These are phyloP conservation scores for Sarcoramphus papa DNA, from an alignment of 2,797 vertebrate genomes.

Conservation along the genomic window DNA sequence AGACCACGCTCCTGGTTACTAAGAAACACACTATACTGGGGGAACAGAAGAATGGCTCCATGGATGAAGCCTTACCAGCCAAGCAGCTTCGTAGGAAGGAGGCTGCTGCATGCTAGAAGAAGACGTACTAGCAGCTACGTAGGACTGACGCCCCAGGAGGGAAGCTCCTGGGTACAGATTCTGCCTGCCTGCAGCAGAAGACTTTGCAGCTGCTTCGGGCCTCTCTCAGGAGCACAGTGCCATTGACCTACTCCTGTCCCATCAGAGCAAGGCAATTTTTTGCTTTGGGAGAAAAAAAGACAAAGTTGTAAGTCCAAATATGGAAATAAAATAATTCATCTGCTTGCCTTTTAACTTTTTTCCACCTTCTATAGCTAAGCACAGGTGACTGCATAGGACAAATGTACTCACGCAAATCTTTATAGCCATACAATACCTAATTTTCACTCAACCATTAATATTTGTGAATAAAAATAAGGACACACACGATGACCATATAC, in stretches of 20 bases:
- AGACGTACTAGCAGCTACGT: fast-evolving
- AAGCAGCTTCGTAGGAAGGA: not conserved
- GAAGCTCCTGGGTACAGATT: not conserved
- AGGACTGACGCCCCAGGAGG: not conserved
- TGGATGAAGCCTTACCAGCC: not conserved
- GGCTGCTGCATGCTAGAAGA: no score
- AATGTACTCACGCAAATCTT: not conserved
- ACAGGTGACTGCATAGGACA: not conserved
- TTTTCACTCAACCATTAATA: not conserved
- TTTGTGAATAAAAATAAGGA: not conserved
- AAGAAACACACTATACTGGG: not conserved
- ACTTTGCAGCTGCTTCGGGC: not conserved
- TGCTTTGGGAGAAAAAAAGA: not conserved
- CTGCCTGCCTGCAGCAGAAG: not conserved
- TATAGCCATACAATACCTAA: not conserved
- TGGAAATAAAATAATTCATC: not conserved
- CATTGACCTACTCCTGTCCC: not conserved
- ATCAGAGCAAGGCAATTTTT: not conserved
- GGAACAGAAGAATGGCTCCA: not conserved
- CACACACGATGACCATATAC: not conserved
- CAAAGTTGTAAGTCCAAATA: not conserved
- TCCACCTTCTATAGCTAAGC: not conserved
- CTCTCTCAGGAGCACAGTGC: not conserved
- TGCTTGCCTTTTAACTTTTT: not conserved
- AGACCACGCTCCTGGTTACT: not conserved